Evolutionary conservation across 2,888 invertebrate genomes (phyloP).

Genomic region (Tholera decimalis): DNA sequence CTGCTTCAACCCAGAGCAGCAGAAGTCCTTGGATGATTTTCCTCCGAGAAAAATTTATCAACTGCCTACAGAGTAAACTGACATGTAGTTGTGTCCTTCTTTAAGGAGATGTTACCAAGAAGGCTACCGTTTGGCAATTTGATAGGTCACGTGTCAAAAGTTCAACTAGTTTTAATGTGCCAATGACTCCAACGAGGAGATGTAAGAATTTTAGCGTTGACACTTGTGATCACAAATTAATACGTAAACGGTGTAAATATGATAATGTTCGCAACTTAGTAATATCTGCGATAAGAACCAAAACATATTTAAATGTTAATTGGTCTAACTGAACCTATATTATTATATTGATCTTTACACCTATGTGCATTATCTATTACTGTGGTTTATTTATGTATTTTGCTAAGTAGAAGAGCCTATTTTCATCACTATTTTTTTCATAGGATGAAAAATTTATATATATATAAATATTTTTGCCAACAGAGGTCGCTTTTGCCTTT

Average conservation of each 20-base stretch:
- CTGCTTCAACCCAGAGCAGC: too few relatives aligned
- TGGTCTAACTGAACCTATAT: constrained; percentile 46
- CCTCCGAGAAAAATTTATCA: too few relatives aligned
- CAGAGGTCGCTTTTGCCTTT: too few relatives aligned
- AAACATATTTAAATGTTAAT: constrained; percentile 56
- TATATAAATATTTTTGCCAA: too few relatives aligned
- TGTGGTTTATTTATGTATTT: background rate
- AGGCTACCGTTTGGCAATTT: background rate
- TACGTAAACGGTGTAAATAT: constrained; percentile 49
- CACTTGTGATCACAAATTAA: constrained; percentile 43
- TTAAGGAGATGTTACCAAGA: background rate
- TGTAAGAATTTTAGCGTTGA: constrained; percentile 42
- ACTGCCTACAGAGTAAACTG: background rate
- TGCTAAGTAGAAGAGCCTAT: background rate
- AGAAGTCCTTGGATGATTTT: too few relatives aligned
- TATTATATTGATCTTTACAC: constrained; percentile 32
- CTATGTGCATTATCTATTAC: constrained; percentile 20
- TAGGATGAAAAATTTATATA: too few relatives aligned
- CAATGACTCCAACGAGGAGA: constrained; percentile 14
- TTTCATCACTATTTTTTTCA: background rate
- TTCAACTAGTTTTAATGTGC: constrained; percentile 19
- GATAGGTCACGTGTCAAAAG: constrained; percentile 39
- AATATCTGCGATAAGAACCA: constrained; percentile 36
- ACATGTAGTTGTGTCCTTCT: background rate
- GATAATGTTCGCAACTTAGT: constrained; percentile 47